These are phyloP conservation scores for Cylloceria caligata DNA, from an alignment of 2,888 invertebrate genomes.

Conservation along the genomic window DNA sequence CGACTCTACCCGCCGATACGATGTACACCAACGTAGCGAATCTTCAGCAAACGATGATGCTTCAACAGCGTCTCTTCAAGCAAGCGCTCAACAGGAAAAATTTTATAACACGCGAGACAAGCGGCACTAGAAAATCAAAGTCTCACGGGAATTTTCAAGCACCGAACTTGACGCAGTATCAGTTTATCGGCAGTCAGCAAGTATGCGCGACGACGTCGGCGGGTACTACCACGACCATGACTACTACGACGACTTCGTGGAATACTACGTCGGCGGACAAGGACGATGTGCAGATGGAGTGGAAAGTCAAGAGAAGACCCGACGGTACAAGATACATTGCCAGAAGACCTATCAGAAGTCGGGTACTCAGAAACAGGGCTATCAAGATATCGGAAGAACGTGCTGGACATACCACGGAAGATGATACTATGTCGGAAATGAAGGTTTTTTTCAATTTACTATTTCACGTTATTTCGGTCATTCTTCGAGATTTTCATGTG, in stretches of 20 bases:
- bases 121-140: slow-evolving; percentile 76
- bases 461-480: not conserved
- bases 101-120: slow-evolving; percentile 74
- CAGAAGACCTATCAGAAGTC: slow-evolving; percentile 89
- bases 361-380: slow-evolving; percentile 89
- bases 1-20: slow-evolving; percentile 85
- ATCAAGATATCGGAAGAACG: slow-evolving; percentile 89
- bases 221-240: not conserved
- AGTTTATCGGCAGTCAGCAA: slow-evolving; percentile 87
- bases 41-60: slow-evolving; percentile 88
- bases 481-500: no score
- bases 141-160: slow-evolving; percentile 85
- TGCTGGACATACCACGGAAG: slow-evolving; percentile 89
- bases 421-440: slow-evolving; percentile 91
- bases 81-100: slow-evolving; percentile 85
- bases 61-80: slow-evolving; percentile 89
- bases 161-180: slow-evolving; percentile 87
- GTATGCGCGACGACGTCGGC: slow-evolving; percentile 80
- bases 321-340: slow-evolving; percentile 93
- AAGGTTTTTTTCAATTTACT: slow-evolving; percentile 85
- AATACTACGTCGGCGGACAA: slow-evolving; percentile 76
- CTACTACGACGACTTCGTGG: slow-evolving; percentile 57
- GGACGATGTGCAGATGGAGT: slow-evolving; percentile 86
- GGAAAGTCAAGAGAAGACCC: slow-evolving; percentile 91
- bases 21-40: slow-evolving; percentile 91